Evolutionary conservation across 2,113 vertebrate species (phyloP), one percentile per base, ranked within the genome.

Genomic region (Oreocharis arfaki): DNA sequence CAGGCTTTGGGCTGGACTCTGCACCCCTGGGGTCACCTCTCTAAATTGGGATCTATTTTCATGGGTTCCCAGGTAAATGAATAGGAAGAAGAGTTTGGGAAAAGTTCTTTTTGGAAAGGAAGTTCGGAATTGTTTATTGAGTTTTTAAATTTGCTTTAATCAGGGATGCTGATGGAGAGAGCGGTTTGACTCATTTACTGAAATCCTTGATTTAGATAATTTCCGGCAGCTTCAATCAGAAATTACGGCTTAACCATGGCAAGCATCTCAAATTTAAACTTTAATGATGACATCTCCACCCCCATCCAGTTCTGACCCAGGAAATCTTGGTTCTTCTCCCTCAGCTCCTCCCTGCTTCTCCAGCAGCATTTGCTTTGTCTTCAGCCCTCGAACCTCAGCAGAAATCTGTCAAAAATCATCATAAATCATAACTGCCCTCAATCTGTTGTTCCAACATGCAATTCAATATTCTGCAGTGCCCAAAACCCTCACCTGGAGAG

Each of bases 361-460:
- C 59, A 33, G 46, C 63, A 80, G 11, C 30, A 13, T 64, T 73
- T 55, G 20, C 53, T 76, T 49, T 37, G 16, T 10, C 49, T 53
- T 82, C 18, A 61, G 24, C 37, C 74, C 65, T 57, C 6, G 8
- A 33, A 42, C 46, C 2, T 0, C 32, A 50, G 37, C 71, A 50
- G 71, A 59, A 68, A 52, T 10, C 30, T 41, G 19, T 13, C 44
- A 9, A 2, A 59, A 39, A 68, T 33, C 22, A 21, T 30, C 50
- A 19, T 5, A 56, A 76, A 32, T 26, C 11, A 17, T 9, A 13
- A 68, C 8, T 50, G 7, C 14, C 52, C 21, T 32, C 37, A 3
- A 22, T 22, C 14, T 50, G 11, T n/a, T 37, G 32, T 30, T 21
- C 32, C 2, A 3, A 26, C 0, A 2, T 2, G 4, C 33, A 56